Evolutionary conservation across 2,888 invertebrate species (phyloP), one percentile per base, ranked within the genome.

Genomic region (Xestia rhomboidea): DNA sequence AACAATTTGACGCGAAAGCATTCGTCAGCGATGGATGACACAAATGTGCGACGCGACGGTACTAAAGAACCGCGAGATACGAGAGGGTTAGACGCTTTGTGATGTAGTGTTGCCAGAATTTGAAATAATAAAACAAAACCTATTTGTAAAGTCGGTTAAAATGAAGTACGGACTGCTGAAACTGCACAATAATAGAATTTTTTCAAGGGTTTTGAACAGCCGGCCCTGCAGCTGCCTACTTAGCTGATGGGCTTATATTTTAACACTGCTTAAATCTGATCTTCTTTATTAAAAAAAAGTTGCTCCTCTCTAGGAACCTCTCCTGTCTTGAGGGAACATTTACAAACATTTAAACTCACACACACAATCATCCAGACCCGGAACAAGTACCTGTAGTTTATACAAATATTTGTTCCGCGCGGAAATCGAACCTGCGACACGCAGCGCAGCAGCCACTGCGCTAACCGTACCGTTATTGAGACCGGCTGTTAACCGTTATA

Each of bases 11-110:
- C 79, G 75, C 68, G 38, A 76, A 76, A 72, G 81, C 85, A 85
- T 85, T 87, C 87, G 87, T 86, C 88, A 88, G 86, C 83, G 81
- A 68, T 54, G 83, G 78, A 76, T 76, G 84, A 72, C 74, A 77
- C 46, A 76, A 87, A 86, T 86, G 78, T 84, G 64, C 51, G 76
- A 66, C 57, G 67, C 68, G 82, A 73, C 73, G 68, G 64, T 77
- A 76, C 69, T 81, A 79, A 82, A 82, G 69, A 74, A 82, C 62
- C 57, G 64, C 67, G 68, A 63, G 72, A 79, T 77, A 77, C 66
- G 78, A 82, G 76, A 77, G 78, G 72, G 86, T 84, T 84, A 84
- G 80, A 75, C 62, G 77, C 11, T 78, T 69, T 63, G 71, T 18
- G 51, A 34, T 44, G 8, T 62, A 62, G 57, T 80, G 73, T 87